Base-by-base conservation (phyloP, 2,113 vertebrate genomes). In the Jacana jacana region DNA sequence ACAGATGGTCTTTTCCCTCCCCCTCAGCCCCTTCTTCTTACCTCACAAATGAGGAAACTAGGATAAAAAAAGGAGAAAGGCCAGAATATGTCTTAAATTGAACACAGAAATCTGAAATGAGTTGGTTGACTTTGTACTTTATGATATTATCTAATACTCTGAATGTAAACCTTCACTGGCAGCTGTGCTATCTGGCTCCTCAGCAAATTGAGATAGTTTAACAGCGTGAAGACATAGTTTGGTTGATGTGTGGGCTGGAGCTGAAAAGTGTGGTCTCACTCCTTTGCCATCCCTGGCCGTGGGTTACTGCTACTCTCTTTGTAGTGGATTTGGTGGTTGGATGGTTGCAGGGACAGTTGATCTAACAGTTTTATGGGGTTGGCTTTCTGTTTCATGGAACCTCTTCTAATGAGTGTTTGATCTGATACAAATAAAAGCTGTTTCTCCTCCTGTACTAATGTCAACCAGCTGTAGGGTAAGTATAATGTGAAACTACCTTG, bases 271-370 rank as follows among this genome's bases (percentile, higher is more conserved):
- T 71, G 75, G 79, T 88, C 78, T 93, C 33, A 18, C 17, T 89
- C 66, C 48, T 82, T 60, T 7, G 12, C 30, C 30, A 11, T 44
- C 4, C 1, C 42, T 79, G 61, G 51, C 42, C 48, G 2, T 27
- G 57, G 20, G 9, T 64, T 91, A 30, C 54, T 85, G 35, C 33
- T 80, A 0, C 20, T 89, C 13, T 75, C 73, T 89, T 79, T 93
- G 78, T 88, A 79, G 90, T 88, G 78, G 88, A 52, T 93, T 92
- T 93, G 64, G 79, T 55, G 88, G 61, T 54, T 86, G 85, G 17
- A 57, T 91, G 65, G 49, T 69, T 89, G 75, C 63, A 82, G 70
- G 81, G 78, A 72, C 75, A 80, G 75, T 61, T 93, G 88, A 65
- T 94, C 39, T 88, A 61, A 80, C 48, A 52, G 40, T 72, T 90